Evolutionary conservation across 2,113 vertebrate genomes (phyloP).

Genomic region (Campylomormyrus numenius): DNA sequence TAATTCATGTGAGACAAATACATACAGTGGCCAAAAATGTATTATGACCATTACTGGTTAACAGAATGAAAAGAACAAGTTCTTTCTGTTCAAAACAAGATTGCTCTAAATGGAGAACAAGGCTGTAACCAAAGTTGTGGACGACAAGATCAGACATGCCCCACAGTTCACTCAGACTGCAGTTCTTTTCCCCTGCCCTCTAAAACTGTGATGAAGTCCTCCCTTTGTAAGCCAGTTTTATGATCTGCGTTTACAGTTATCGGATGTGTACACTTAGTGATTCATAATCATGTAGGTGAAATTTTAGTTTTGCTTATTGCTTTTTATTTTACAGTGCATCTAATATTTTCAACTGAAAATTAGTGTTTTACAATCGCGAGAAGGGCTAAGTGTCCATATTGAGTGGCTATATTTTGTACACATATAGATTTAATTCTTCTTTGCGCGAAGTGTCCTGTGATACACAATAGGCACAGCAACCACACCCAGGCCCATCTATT

Average conservation of each 20-base stretch:
- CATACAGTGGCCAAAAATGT: background rate
- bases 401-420: background rate
- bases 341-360: background rate
- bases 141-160: background rate
- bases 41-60: background rate
- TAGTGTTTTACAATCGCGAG: background rate
- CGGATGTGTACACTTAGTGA: background rate
- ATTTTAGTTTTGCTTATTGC: background rate
- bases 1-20: background rate
- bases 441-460: background rate
- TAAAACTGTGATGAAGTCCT: background rate
- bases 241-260: background rate
- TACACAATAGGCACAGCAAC: background rate
- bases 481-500: background rate
- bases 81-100: background rate
- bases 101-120: background rate
- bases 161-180: background rate
- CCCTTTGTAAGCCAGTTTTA: background rate
- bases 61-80: background rate
- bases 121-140: background rate
- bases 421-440: background rate
- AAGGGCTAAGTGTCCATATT: background rate
- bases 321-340: background rate
- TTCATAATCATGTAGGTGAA: background rate
- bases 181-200: background rate